phyloP scores from a whole-genome alignment of 92 coral and sea anemone genomes.

The Zoanthus gigantus region DNA sequence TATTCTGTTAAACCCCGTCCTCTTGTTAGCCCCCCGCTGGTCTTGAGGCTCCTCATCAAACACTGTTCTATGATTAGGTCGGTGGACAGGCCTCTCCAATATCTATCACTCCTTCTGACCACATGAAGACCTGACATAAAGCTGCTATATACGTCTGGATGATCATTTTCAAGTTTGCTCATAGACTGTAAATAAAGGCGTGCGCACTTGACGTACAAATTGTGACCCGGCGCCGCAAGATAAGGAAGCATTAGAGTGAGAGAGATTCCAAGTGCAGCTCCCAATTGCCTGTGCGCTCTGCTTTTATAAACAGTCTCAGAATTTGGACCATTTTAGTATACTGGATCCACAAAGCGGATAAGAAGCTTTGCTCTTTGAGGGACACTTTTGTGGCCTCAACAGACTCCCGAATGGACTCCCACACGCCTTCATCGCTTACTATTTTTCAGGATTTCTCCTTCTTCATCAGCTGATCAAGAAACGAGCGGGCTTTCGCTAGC shows the following conservation, averaged over 20 bases:
- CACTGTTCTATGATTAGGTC: slow-evolving; percentile 75
- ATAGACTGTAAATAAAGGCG: slow-evolving; percentile 2
- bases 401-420: not conserved
- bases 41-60: not conserved
- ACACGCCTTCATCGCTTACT: not conserved
- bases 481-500: not conserved
- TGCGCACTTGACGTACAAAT: slow-evolving; percentile 27
- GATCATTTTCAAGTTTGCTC: not conserved
- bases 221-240: slow-evolving; percentile 54
- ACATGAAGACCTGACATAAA: slow-evolving; percentile 55
- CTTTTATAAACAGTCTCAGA: slow-evolving; percentile 38
- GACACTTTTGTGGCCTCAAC: not conserved
- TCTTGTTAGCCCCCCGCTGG: slow-evolving; percentile 14
- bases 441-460: slow-evolving; percentile 3
- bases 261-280: slow-evolving; percentile 42
- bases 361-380: slow-evolving; percentile 20
- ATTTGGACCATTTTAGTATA: slow-evolving; percentile 46
- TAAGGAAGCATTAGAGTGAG: slow-evolving; percentile 50
- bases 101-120: slow-evolving; percentile 62
- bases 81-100: slow-evolving; percentile 71
- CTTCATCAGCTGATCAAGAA: not conserved
- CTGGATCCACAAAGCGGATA: slow-evolving; percentile 51
- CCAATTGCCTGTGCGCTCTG: slow-evolving; percentile 54
- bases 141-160: slow-evolving; percentile 33
- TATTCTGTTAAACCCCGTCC: slow-evolving; percentile 53